Base-by-base conservation (phyloP, 2,113 vertebrate species). In the Gila orcuttii region DNA sequence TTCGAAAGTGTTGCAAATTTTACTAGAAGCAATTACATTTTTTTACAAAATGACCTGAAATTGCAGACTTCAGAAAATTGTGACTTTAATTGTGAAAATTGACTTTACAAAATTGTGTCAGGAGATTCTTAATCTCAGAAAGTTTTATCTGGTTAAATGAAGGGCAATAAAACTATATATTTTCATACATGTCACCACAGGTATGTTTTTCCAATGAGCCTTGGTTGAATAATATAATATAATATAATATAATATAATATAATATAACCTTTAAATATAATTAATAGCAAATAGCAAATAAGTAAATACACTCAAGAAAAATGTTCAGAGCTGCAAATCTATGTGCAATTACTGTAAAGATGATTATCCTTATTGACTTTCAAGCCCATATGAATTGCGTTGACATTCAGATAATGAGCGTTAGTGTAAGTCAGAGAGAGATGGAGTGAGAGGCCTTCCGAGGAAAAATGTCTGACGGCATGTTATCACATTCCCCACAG, bases 361-460 rank as follows among this genome's bases (percentile, higher is more conserved):
- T 47, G 68, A 60, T 75, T 74, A 64, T 64, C 71, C 60, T 60
- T 75, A 82, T 76, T 86, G 85, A 76, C 33, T 86, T 83, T 76
- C 47, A 86, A 66, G 71, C 33, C 47, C 71, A 82, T 86, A 82
- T 86, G 55, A 82, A 86, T 86, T 86, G 60, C 59, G 3, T 9
- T 77, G 79, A 76, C 79, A 86, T 86, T 86, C 71, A 68, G 71
- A 47, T 83, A 86, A 77, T 77, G 71, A 86, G 69, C 50, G 3
- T 57, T 31, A 23, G 62, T 82, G 50, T 59, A 55, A 74, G 68
- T 21, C 78, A 64, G 31, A 50, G 45, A 55, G 33, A 55, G 33
- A 55, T 52, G 23, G 19, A 59, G n/a, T 74, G 78, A 45, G 79
- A 60, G 62, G 19, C 21, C 23, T 52, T 15, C 7, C 0, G 10